A percentile compares a stretch with the other conserved stretches of the same genome.
These are phyloP conservation scores for Endomychus coccineus DNA, from an alignment of 2,888 invertebrate species.

Conservation along the genomic window DNA sequence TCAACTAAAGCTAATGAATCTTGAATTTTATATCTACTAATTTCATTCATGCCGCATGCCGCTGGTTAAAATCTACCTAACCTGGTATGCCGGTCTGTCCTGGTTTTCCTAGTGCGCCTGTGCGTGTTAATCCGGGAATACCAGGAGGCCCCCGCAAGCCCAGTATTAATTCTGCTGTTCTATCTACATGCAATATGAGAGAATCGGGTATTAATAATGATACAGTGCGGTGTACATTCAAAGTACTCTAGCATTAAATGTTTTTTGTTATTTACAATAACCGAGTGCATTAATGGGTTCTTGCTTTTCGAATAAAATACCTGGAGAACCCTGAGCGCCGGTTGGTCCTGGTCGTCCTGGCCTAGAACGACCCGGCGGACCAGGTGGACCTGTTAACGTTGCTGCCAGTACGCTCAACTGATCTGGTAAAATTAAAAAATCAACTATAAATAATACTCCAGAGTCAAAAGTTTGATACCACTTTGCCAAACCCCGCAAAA, in stretches of 20 bases:
- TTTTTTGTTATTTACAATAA: constrained; percentile 9
- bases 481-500: no score
- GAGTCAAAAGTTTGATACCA: no score
- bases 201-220: constrained; percentile 4
- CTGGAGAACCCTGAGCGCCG: constrained; percentile 62
- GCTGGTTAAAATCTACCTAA: constrained; percentile 27
- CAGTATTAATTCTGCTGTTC: constrained; percentile 50
- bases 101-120: constrained; percentile 48
- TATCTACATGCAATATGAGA: constrained; percentile 43
- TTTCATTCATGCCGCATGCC: no score
- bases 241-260: constrained; percentile 1
- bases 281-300: constrained; percentile 1
- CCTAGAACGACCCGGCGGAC: constrained; percentile 57
- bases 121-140: constrained; percentile 48
- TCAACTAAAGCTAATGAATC: no score
- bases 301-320: constrained; percentile 40
- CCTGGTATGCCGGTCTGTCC: constrained; percentile 54
- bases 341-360: constrained; percentile 64
- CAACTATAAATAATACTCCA: no score
- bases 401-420: constrained; percentile 65
- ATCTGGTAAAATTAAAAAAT: constrained; percentile 47
- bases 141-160: constrained; percentile 65
- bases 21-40: no score
- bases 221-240: constrained; percentile 1
- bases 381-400: constrained; percentile 56